Evolutionary conservation across 2,888 invertebrate species (phyloP), one percentile per base, ranked within the genome.

Genomic region (Phortica okadai): DNA sequence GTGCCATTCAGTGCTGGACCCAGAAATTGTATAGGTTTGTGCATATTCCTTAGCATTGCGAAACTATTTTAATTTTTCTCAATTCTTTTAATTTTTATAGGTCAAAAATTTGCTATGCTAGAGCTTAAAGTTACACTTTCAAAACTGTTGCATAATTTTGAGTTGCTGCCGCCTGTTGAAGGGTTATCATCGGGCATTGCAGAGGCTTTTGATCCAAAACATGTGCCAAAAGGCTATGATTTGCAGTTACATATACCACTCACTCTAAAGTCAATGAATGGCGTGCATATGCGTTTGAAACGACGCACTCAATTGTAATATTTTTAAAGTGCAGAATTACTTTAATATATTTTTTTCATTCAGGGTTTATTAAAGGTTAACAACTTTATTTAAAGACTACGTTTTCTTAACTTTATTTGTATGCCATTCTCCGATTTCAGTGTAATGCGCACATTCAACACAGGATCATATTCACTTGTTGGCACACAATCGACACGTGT

Each of bases 1-100:
- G 89, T 94, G 5, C 93, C 94, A 0, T 94, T 94, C 76, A 94
- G 94, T 83, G 94, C 94, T 21, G 94, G 94, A 0, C 93, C 94
- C 0, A 92, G 94, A 74, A 94, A 94, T 78, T 90, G 89, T 56
- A 83, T 90, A 77, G 90, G 90, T 85, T 44, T 10, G 59, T 59
- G 14, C 1, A 25, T 1, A 16, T 7, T 16, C 16, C 5, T 42
- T 42, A 59, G 16, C 6, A 21, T 8, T 16, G 21, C 1, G 5
- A 25, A 10, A 16, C n/a, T 54, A 33, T 67, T 42, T n/a, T 0
- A n/a, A 25, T 41, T 58, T 58, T 62, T 41, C 25, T 21, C 10
- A 8, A 72, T 44, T 67, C 54, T 21, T 56, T 14, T 62, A 21
- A 58, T 25, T 10, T n/a, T 25, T 42, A 50, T n/a, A 86, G 92